A percentile compares a stretch with the other conserved stretches of the same genome.
Conservation (phyloP, 92 coral and sea anemone genomes). For the Phenganax subtilis region DNA sequence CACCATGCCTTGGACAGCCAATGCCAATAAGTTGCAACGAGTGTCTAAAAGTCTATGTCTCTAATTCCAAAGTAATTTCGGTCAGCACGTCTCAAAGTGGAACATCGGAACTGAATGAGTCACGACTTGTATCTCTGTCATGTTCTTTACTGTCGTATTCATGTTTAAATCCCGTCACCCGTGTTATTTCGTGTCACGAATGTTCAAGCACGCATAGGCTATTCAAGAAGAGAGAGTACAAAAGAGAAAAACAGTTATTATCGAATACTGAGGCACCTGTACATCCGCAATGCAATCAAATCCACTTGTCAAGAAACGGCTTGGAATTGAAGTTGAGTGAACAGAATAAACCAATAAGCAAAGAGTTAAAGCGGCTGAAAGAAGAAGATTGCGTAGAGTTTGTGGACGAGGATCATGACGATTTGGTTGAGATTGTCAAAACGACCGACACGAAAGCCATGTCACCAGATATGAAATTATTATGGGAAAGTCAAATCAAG, state of each 20-base stretch:
- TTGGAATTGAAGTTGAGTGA: background rate
- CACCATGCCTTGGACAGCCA: constrained; percentile 23
- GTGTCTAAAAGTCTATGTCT: background rate
- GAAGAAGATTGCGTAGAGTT: constrained; percentile 21
- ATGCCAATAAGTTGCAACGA: background rate
- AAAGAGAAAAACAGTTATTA: background rate
- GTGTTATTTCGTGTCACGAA: background rate
- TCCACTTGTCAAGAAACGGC: constrained; percentile 17
- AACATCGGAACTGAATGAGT: background rate
- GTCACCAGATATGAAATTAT: background rate
- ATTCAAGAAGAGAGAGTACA: constrained; percentile 4
- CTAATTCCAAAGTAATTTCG: constrained; percentile 2
- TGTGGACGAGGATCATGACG: background rate
- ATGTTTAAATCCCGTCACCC: background rate
- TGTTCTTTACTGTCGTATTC: constrained; percentile 8
- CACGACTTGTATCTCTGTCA: constrained; percentile 4
- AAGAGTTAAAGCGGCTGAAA: constrained; percentile 9
- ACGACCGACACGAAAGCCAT: constrained; percentile 8
- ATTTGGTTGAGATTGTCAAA: constrained; percentile 2
- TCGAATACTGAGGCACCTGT: background rate
- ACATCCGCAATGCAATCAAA: constrained; percentile 10
- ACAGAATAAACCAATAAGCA: background rate
- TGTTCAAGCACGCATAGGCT: background rate
- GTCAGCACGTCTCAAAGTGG: background rate
- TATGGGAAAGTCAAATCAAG: constrained; percentile 21